Evolutionary conservation across 2,888 invertebrate species (phyloP), one percentile per base, ranked within the genome.

Genomic region (Panzeria rudis): DNA sequence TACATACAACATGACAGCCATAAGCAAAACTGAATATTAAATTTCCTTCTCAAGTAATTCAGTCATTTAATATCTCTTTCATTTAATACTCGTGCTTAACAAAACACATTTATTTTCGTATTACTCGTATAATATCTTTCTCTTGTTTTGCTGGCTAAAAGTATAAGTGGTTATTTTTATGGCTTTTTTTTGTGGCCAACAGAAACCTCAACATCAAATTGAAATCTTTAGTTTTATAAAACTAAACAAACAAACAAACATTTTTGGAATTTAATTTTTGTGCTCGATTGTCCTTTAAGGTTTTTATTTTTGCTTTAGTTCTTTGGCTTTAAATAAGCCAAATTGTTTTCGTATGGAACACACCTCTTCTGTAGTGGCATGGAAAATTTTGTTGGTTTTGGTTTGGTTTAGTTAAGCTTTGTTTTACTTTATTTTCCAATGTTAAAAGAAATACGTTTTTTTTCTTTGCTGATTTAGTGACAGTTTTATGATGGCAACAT

Each of bases 401-500:
- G n/a, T 5, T 29, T 29, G 11, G 3, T 50, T 50, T 50, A n/a
- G 13, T 50, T 15, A 29, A 59, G 56, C 29, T 69, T 52, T 64
- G 15, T 41, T 32, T 25, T 71, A 7, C 29, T 56, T 41, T 62
- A 15, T 17, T 56, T 75, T 25, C 29, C 17, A 52, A 38, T 77
- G 8, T 62, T 29, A 13, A 3, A 35, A 72, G 52, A 81, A 77
- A 77, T 73, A 56, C 25, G 50, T 69, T 73, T 78, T 61, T 82
- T 41, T 41, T n/a, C n/a, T n/a, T n/a, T 15, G 3, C 11, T 81
- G 69, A 78, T 71, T 83, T 78, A 84, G 77, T 80, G 84, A 87
- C 86, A 86, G 80, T 87, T 87, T 83, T 84, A 86, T 84, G 84
- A 82, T 82, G 69, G 68, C 38, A 52, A 77, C 56, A 80, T 84